phyloP scores from a whole-genome alignment of 2,797 vertebrate genomes.

The Poliocrania exsul region DNA sequence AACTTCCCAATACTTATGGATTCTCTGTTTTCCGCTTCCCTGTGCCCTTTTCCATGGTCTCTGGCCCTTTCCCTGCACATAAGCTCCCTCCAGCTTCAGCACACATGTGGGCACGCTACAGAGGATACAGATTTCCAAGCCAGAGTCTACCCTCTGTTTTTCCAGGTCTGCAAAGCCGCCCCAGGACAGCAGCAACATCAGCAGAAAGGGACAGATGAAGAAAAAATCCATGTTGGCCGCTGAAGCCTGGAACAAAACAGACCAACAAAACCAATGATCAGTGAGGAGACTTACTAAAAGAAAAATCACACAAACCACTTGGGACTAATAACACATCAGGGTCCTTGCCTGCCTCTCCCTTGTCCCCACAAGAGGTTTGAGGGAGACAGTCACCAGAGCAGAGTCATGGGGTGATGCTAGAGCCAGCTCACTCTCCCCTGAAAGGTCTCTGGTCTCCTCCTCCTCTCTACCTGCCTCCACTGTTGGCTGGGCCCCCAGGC shows the following conservation, averaged over 20 bases:
- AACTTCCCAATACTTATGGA: background rate
- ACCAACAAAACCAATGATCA: background rate
- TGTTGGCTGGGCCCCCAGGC: background rate
- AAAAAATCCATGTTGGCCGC: constrained; percentile 80
- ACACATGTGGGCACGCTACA: background rate
- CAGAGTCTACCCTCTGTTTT: constrained; percentile 82
- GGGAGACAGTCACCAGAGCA: background rate
- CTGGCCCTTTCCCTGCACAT: rapidly evolving
- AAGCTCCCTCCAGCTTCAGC: background rate
- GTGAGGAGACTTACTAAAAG: background rate
- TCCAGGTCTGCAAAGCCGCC: constrained; percentile 75
- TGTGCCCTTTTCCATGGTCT: background rate
- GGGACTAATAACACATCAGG: rapidly evolving
- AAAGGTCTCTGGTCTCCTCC: background rate
- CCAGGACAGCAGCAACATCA: constrained; percentile 73
- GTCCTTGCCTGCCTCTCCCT: background rate
- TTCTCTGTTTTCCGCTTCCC: background rate
- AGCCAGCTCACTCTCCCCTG: background rate
- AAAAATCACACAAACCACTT: background rate
- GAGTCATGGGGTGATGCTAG: background rate
- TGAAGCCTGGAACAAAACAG: constrained; percentile 14
- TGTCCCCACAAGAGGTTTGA: background rate
- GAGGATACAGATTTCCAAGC: constrained; percentile 97
- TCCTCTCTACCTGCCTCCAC: background rate
- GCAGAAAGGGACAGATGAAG: constrained; percentile 75